Percentiles rank a stretch among this genome's conserved stretches.
phyloP scores from a whole-genome alignment of 1,140 invertebrate species.

The Nixonia krombeini region DNA sequence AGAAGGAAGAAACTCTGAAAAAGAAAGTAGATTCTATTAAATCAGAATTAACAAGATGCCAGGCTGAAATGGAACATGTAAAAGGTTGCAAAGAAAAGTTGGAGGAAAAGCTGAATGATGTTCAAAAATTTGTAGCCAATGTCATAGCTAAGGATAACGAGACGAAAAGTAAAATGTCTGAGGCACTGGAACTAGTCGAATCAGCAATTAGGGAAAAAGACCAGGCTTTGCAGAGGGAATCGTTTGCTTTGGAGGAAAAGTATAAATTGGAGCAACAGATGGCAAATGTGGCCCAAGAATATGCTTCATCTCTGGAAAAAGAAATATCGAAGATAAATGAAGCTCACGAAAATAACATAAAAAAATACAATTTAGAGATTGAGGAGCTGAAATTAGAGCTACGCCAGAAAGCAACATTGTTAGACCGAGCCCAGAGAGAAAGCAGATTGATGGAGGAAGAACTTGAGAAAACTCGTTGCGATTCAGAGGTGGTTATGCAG shows the following conservation, averaged over 20 bases:
- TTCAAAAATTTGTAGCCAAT: constrained; percentile 34
- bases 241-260: constrained; percentile 62
- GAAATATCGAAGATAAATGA: constrained; percentile 55
- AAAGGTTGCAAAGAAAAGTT: constrained; percentile 47
- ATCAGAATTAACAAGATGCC: constrained; percentile 46
- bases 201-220: constrained; percentile 69
- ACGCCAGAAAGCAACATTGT: constrained; percentile 51
- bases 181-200: constrained; percentile 72
- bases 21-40: constrained; percentile 49
- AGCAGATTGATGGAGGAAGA: constrained; percentile 70
- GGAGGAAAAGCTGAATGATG: constrained; percentile 54
- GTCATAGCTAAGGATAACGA: constrained; percentile 55
- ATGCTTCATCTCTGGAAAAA: constrained; percentile 46
- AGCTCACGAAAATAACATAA: constrained; percentile 50
- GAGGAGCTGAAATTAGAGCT: constrained; percentile 65
- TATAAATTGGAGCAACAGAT: constrained; percentile 49
- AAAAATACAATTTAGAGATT: constrained; percentile 60
- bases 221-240: constrained; percentile 68
- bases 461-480: constrained; percentile 65
- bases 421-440: constrained; percentile 67
- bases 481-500: constrained; percentile 62
- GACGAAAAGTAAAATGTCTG: constrained; percentile 64
- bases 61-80: constrained; percentile 49
- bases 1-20: constrained; percentile 55
- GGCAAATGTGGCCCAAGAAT: constrained; percentile 52